Evolutionary conservation across 2,797 vertebrate genomes (phyloP), one percentile per base, ranked within the genome.

Genomic region (Alfaro cultratus): DNA sequence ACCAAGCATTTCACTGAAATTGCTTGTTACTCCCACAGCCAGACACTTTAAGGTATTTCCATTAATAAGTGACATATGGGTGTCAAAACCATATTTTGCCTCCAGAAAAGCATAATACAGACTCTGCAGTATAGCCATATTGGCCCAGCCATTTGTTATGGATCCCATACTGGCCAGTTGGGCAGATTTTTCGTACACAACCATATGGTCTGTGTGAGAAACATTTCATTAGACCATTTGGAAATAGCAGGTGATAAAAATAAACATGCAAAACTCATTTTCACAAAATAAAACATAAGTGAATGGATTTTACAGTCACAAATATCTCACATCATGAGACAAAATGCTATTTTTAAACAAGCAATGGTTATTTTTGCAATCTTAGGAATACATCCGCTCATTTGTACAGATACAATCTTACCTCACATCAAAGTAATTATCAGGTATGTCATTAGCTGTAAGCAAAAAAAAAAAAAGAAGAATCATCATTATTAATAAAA

Each of bases 61-160:
- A 76, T 46, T 86, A 53, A 45, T 85, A n/a, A 77, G 80, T 85
- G 90, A 89, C 91, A 94, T 86, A 88, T 84, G 83, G 91, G 51
- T 89, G 90, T 87, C 90, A 86, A 85, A 73, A 29, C 73, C 85
- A 62, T 88, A 82, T 82, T 78, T 82, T 70, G 81, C 83, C 85
- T 81, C 80, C 78, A 85, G 83, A 78, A 3, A 45, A 45, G 67
- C 74, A 72, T 80, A 80, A 67, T 80, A 87, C 90, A 90, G 89
- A 90, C 78, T 91, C 80, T 3, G 86, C 91, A 88, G 72, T 82
- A 84, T 39, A 70, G 45, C 53, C 43, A 86, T 75, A 83, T 88
- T 86, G 85, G 77, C 78, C 75, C 57, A 79, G 83, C 81, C 81
- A 87, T 91, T 90, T 86, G 84, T 83, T 85, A 77, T 85, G 86